A percentile compares a stretch with the other conserved stretches of the same genome.
Evolutionary conservation across 2,113 vertebrate species (phyloP).

Genomic region (Odocoileus virginianus): DNA sequence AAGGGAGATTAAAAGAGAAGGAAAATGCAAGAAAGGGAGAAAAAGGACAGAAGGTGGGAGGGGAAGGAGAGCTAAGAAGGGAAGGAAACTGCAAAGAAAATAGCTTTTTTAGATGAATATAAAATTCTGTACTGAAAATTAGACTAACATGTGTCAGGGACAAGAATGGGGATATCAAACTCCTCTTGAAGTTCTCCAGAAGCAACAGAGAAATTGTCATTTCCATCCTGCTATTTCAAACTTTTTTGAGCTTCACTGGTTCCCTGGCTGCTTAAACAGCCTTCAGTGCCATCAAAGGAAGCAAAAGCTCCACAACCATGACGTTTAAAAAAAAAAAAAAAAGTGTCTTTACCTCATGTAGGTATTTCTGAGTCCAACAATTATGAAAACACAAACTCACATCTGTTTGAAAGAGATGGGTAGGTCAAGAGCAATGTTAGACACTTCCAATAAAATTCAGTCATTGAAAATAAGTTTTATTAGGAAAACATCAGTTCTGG

Average conservation of each 20-base stretch:
- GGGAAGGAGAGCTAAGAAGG: neutral
- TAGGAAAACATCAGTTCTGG: slow-evolving; percentile 63
- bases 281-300: slow-evolving; percentile 50
- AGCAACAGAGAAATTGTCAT: neutral
- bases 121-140: neutral
- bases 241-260: neutral
- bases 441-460: slow-evolving; percentile 66
- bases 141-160: neutral
- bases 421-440: slow-evolving; percentile 61
- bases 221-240: slow-evolving; percentile 4
- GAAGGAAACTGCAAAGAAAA: neutral
- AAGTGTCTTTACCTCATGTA: slow-evolving; percentile 58
- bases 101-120: neutral
- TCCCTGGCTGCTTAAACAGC: slow-evolving; percentile 26
- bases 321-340: slow-evolving; percentile 40
- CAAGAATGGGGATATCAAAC: neutral
- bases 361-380: slow-evolving; percentile 62
- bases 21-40: neutral
- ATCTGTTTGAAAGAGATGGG: slow-evolving; percentile 54
- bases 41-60: neutral
- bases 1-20: neutral
- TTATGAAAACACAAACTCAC: slow-evolving; percentile 68
- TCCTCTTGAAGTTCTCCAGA: slow-evolving; percentile 31
- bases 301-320: slow-evolving; percentile 22
- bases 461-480: slow-evolving; percentile 72